Base-by-base conservation (phyloP, 2,888 invertebrate genomes). In the Leucophenga maculata region DNA sequence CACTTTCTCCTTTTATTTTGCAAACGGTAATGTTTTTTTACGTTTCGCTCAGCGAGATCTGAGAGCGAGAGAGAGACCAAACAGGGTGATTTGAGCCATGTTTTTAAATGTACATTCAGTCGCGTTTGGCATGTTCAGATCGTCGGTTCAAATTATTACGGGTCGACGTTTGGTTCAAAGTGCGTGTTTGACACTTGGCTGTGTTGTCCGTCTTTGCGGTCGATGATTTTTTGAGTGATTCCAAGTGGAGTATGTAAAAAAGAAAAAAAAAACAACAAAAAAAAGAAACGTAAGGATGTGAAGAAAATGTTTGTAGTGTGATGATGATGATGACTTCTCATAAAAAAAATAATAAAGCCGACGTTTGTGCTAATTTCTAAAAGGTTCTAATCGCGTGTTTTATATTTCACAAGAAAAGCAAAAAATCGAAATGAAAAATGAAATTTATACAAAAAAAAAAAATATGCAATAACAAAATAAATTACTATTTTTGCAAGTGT, bases 91-190 rank as follows among this genome's bases (percentile, higher is more conserved):
- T n/a, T n/a, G n/a, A n/a, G n/a, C n/a, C n/a, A n/a, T n/a, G n/a
- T n/a, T n/a, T n/a, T n/a, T n/a, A n/a, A n/a, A n/a, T n/a, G n/a
- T n/a, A n/a, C 22, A 18, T 70, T 70, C 68, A 68, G 69, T 71
- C 72, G 70, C 32, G 62, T 85, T 85, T 84, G 86, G 77, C 77
- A 77, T 72, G 84, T 76, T 78, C 78, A 79, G 77, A 73, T 77
- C 77, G 71, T 52, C 39, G 31, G 54, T 60, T 16, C n/a, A 14
- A 14, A 31, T n/a, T n/a, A 20, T 39, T 18, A 16, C 54, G 55
- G 16, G 57, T 31, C 50, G n/a, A 13, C 50, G 50, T 14, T 64
- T 39, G 39, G 39, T 39, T 11, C 39, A 39, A 39, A 39, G 39
- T 39, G 39, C 39, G 39, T 39, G 39, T 39, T 11, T 39, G 11